Evolutionary conservation across 1,140 invertebrate genomes (phyloP).

Genomic region (Vanessa atalanta): DNA sequence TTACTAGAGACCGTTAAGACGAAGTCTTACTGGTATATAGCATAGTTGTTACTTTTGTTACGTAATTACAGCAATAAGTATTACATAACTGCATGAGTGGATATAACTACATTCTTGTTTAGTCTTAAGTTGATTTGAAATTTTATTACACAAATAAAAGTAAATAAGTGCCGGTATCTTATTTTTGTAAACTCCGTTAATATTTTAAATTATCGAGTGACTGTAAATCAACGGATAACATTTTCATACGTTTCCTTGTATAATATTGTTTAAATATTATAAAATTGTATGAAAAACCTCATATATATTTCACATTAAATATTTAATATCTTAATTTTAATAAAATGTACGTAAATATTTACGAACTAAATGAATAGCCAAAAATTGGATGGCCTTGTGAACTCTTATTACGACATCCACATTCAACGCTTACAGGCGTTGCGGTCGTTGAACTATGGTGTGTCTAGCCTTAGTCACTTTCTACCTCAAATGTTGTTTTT

Average conservation of each 20-base stretch:
- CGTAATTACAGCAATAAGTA: slow-evolving; percentile 9
- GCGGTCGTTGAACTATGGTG: slow-evolving; percentile 50
- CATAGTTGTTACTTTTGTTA: slow-evolving; percentile 15
- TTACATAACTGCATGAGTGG: slow-evolving; percentile 29
- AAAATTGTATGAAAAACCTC: too few species aligned
- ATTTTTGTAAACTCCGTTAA: background rate
- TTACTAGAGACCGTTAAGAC: background rate
- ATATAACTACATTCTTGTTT: slow-evolving; percentile 15
- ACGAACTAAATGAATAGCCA: slow-evolving; percentile 35
- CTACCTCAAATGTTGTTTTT: background rate
- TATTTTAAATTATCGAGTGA: too few species aligned
- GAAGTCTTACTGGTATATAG: background rate
- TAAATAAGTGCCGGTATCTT: background rate
- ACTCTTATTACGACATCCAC: slow-evolving; percentile 48
- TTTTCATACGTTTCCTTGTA: too few species aligned
- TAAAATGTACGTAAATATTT: slow-evolving; percentile 11
- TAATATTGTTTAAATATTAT: too few species aligned
- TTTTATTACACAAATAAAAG: background rate
- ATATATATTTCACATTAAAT: too few species aligned
- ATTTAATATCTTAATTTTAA: too few species aligned
- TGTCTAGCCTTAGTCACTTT: slow-evolving; percentile 34
- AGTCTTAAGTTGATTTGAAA: slow-evolving; percentile 9
- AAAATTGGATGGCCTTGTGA: slow-evolving; percentile 53
- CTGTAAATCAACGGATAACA: too few species aligned
- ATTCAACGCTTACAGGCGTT: slow-evolving; percentile 43